Conservation (phyloP, 1,140 invertebrate genomes). For the Thrips palmi region DNA sequence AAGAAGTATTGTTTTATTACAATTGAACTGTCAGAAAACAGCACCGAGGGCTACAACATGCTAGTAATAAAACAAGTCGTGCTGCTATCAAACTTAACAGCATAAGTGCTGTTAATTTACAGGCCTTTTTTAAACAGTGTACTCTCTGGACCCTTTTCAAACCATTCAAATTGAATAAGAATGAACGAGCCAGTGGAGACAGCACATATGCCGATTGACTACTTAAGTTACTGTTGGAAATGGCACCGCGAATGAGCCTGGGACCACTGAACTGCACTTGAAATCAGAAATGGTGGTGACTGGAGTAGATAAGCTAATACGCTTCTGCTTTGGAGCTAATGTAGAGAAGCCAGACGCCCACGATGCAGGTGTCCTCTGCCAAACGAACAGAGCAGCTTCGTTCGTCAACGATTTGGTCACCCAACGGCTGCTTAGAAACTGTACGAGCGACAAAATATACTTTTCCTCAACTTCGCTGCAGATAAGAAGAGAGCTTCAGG, state of each 20-base stretch:
- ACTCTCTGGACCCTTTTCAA: neutral
- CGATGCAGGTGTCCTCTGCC: neutral
- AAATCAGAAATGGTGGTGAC: neutral
- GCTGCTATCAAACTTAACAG: too few species aligned
- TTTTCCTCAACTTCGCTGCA: too few species aligned
- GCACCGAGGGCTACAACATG: too few species aligned
- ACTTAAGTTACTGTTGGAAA: neutral
- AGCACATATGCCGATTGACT: conserved; percentile 1
- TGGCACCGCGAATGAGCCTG: neutral
- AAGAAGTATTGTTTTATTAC: too few species aligned
- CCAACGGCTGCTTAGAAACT: neutral
- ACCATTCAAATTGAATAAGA: neutral
- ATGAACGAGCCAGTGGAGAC: neutral
- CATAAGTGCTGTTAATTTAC: too few species aligned
- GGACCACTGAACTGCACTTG: neutral
- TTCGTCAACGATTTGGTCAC: neutral
- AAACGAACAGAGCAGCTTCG: neutral
- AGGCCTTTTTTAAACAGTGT: too few species aligned
- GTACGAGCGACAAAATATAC: neutral
- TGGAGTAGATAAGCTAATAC: neutral
- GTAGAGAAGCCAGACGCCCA: neutral
- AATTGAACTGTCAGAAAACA: too few species aligned
- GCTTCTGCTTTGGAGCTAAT: neutral
- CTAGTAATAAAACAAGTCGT: too few species aligned
- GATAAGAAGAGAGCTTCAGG: too few species aligned